These are phyloP conservation scores for Prinia subflava DNA, from an alignment of 2,113 vertebrate genomes.

Conservation along the genomic window DNA sequence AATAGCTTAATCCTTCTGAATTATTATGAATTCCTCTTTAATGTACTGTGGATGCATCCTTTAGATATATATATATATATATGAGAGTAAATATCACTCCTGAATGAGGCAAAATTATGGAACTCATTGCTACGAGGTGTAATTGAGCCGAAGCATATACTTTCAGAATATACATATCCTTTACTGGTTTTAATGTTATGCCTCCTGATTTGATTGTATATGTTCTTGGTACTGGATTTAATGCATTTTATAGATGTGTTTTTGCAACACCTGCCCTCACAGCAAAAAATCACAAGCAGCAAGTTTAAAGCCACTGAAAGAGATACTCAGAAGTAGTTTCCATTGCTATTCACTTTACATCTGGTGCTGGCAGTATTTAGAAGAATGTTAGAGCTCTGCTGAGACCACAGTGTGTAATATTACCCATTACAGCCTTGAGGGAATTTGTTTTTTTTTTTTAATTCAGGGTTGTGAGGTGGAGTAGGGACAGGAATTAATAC, in stretches of 20 bases:
- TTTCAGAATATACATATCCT: background rate
- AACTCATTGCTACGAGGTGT: background rate
- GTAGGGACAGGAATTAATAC: background rate
- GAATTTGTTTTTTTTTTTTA: background rate
- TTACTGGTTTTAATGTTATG: background rate
- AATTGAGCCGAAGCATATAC: background rate
- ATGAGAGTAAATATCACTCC: background rate
- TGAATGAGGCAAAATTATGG: background rate
- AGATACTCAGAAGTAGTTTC: background rate
- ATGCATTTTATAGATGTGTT: background rate
- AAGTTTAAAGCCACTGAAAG: background rate
- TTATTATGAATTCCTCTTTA: background rate
- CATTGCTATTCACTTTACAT: background rate
- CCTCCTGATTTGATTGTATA: background rate
- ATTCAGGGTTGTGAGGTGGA: fast-evolving
- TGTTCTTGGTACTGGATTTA: background rate
- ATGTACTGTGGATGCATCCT: background rate
- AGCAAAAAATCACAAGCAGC: background rate
- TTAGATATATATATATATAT: background rate
- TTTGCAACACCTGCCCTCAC: background rate
- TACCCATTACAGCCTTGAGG: background rate
- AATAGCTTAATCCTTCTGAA: background rate
- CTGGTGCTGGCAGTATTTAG: background rate
- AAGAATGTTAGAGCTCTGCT: background rate
- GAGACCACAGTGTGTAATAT: background rate